These are phyloP conservation scores for Pelobates fuscus DNA, from an alignment of 2,113 vertebrate species.

Conservation along the genomic window DNA sequence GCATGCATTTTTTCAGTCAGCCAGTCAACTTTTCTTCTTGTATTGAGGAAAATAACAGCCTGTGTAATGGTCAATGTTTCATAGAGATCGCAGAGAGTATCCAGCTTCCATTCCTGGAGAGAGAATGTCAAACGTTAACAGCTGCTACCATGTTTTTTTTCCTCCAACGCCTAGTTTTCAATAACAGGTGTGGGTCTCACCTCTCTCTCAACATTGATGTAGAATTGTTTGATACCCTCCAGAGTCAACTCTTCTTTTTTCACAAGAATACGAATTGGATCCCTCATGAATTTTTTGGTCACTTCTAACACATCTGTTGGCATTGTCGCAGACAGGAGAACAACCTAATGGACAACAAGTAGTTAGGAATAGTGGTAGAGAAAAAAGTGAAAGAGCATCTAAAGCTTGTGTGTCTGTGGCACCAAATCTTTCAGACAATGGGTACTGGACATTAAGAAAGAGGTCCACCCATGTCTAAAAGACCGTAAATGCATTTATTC, in stretches of 20 bases:
- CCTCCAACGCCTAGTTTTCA: too few species aligned
- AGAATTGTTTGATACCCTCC: conserved; percentile 99
- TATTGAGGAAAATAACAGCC: conserved; percentile 98
- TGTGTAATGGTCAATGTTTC: conserved; percentile 97
- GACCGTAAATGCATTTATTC: conserved; percentile 64
- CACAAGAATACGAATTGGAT: conserved; percentile 94
- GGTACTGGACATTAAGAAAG: conserved; percentile 83
- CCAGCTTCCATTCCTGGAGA: conserved; percentile 93
- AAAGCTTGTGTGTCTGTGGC: background rate
- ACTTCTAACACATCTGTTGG: conserved; percentile 97
- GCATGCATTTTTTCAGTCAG: conserved; percentile 98
- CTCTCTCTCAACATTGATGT: conserved; percentile 98
- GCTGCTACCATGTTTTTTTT: too few species aligned
- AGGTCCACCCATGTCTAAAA: conserved; percentile 73
- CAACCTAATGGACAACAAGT: conserved; percentile 74
- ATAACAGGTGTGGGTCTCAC: too few species aligned
- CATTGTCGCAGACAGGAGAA: conserved; percentile 96
- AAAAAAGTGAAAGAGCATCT: too few species aligned
- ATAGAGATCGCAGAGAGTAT: conserved; percentile 95
- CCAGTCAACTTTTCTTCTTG: conserved; percentile 98
- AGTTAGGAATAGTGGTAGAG: too few species aligned
- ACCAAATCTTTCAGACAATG: conserved; percentile 61
- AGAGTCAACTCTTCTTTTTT: conserved; percentile 98
- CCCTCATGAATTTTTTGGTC: conserved; percentile 98
- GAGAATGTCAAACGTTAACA: background rate